phyloP scores from a whole-genome alignment of 2,797 vertebrate species.

The Gymnothorax reevesii region DNA sequence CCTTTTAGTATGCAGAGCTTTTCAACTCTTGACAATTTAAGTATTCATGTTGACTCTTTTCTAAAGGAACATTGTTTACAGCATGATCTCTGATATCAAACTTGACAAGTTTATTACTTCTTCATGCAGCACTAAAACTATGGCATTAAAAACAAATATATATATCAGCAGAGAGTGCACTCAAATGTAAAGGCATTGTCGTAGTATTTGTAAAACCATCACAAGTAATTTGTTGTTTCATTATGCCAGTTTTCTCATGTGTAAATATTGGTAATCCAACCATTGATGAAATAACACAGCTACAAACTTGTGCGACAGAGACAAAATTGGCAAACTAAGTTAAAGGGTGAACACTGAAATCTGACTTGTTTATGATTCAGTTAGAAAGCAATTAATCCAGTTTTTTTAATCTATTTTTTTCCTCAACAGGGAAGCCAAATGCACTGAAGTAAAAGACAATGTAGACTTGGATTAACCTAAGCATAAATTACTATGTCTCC shows the following conservation, averaged over 20 bases:
- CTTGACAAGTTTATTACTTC: background rate
- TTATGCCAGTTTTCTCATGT: background rate
- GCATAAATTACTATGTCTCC: constrained; percentile 3
- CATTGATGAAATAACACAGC: constrained; percentile 33
- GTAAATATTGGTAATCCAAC: constrained; percentile 34
- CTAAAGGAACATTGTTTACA: background rate
- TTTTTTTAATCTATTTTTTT: background rate
- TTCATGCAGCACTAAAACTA: background rate
- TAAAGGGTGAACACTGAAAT: constrained; percentile 28
- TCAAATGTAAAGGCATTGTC: background rate
- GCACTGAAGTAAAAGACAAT: constrained; percentile 15
- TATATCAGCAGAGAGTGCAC: background rate
- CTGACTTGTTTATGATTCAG: constrained; percentile 33
- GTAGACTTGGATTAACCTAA: constrained; percentile 12
- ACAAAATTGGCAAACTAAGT: constrained; percentile 40
- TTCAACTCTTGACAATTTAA: background rate
- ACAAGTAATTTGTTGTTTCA: constrained; percentile 19
- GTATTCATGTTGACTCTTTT: background rate
- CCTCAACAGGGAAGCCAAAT: constrained; percentile 29
- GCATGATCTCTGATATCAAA: background rate
- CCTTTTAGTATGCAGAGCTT: background rate
- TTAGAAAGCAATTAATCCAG: constrained; percentile 38
- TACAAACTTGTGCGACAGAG: constrained; percentile 22
- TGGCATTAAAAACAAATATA: background rate
- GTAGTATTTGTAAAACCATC: background rate